phyloP scores from a whole-genome alignment of 2,113 vertebrate genomes.

The Sciurus niger region DNA sequence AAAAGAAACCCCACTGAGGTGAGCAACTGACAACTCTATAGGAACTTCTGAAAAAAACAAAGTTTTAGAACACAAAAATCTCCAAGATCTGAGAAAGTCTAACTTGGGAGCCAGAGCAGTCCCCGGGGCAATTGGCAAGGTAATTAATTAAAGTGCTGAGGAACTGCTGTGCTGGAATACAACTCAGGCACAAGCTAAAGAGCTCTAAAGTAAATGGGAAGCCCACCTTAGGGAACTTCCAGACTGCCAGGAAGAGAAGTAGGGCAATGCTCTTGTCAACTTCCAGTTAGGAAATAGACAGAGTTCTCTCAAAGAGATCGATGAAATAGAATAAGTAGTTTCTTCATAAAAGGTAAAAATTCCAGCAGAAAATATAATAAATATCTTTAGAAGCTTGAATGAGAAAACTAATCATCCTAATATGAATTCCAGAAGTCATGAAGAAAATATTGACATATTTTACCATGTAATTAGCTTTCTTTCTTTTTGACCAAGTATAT shows the following conservation, averaged over 20 bases:
- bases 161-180: not conserved
- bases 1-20: slow-evolving; percentile 65
- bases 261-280: not conserved
- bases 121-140: slow-evolving; percentile 35
- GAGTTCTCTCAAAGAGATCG: not conserved
- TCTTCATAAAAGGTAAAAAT: not conserved
- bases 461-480: not conserved
- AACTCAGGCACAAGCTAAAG: not conserved
- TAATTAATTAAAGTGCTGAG: slow-evolving; percentile 68
- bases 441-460: not conserved
- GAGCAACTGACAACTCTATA: slow-evolving; percentile 68
- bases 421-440: not conserved
- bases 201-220: slow-evolving; percentile 6
- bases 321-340: not conserved
- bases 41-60: slow-evolving; percentile 50
- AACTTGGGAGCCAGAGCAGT: not conserved
- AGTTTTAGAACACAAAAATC: slow-evolving; percentile 50
- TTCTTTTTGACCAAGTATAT: not conserved
- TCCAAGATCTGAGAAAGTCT: not conserved
- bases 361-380: not conserved
- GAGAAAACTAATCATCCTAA: not conserved
- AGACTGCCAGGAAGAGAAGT: slow-evolving; percentile 13
- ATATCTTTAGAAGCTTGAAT: not conserved
- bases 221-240: slow-evolving; percentile 15
- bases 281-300: not conserved